These are phyloP conservation scores for Drosophila basisetae DNA, from an alignment of 2,888 invertebrate species.

Conservation along the genomic window DNA sequence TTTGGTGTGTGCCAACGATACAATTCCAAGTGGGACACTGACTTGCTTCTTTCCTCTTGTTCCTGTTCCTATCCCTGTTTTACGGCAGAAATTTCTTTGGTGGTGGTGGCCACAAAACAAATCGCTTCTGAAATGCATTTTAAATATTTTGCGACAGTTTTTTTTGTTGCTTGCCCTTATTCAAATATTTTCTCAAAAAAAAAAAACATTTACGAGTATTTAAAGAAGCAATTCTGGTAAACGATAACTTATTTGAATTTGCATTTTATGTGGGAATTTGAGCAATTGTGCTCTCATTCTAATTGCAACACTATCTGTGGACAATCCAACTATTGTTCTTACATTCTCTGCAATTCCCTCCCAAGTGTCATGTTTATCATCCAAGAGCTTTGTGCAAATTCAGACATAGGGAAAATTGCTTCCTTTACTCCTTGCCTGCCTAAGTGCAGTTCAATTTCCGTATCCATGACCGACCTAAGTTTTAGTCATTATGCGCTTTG, in stretches of 20 bases:
- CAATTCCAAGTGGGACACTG: conserved; percentile 44
- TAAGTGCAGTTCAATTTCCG: conserved; percentile 40
- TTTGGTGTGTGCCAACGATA: conserved; percentile 56
- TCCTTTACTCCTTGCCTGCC: conserved; percentile 42
- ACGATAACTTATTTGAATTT: background rate
- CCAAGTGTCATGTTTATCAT: conserved; percentile 34
- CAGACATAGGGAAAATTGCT: conserved; percentile 70
- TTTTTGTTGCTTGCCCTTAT: background rate
- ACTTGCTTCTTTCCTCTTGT: conserved; percentile 2
- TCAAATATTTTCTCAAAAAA: background rate
- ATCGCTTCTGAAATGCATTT: conserved; percentile 76
- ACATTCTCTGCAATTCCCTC: conserved; percentile 11
- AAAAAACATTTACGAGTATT: background rate
- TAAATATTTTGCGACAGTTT: conserved; percentile 67
- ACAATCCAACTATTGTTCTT: conserved; percentile 8
- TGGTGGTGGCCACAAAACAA: conserved; percentile 63
- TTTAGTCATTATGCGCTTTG: conserved; percentile 21
- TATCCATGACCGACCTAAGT: conserved; percentile 24
- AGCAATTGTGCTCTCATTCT: conserved; percentile 5
- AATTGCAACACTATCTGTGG: conserved; percentile 24
- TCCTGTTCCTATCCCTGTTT: background rate
- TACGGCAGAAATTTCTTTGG: conserved; percentile 2
- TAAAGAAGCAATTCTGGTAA: background rate
- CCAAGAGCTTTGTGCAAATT: conserved; percentile 52
- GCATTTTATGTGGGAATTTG: background rate